phyloP scores from a whole-genome alignment of 2,888 invertebrate species.

The Hedychridium roseum region DNA sequence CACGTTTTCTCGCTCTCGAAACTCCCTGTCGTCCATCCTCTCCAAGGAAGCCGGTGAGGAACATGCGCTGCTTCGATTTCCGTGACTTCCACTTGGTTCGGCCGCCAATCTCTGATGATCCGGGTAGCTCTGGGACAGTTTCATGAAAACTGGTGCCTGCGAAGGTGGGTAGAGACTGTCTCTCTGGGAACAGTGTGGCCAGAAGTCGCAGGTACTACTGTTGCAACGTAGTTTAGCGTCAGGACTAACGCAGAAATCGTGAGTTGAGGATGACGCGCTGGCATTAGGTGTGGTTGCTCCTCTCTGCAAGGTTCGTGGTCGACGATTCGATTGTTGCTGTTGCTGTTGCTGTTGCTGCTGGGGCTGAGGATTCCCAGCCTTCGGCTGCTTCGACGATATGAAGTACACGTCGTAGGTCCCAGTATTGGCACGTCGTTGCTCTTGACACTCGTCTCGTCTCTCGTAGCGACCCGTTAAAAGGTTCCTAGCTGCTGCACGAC shows the following conservation, averaged over 20 bases:
- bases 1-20: slow-evolving; percentile 32
- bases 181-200: slow-evolving; percentile 69
- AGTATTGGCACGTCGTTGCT: slow-evolving; percentile 39
- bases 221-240: slow-evolving; percentile 64
- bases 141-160: slow-evolving; percentile 58
- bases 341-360: slow-evolving; percentile 54
- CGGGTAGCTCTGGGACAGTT: slow-evolving; percentile 68
- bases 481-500: slow-evolving; percentile 66
- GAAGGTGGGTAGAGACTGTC: slow-evolving; percentile 57
- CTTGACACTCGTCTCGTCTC: slow-evolving; percentile 44
- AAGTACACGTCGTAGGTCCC: slow-evolving; percentile 52
- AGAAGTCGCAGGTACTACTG: slow-evolving; percentile 70
- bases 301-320: slow-evolving; percentile 63
- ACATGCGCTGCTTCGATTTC: slow-evolving; percentile 49
- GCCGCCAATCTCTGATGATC: slow-evolving; percentile 63
- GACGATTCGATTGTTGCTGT: slow-evolving; percentile 55
- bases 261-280: slow-evolving; percentile 38
- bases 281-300: slow-evolving; percentile 65
- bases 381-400: slow-evolving; percentile 53
- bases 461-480: slow-evolving; percentile 63
- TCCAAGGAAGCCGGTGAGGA: slow-evolving; percentile 63
- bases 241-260: slow-evolving; percentile 46
- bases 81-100: slow-evolving; percentile 48
- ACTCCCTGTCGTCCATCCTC: slow-evolving; percentile 51
- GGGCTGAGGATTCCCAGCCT: slow-evolving; percentile 33